These are phyloP conservation scores for Lasioglossum albipes DNA, from an alignment of 1,140 invertebrate species.

Conservation along the genomic window DNA sequence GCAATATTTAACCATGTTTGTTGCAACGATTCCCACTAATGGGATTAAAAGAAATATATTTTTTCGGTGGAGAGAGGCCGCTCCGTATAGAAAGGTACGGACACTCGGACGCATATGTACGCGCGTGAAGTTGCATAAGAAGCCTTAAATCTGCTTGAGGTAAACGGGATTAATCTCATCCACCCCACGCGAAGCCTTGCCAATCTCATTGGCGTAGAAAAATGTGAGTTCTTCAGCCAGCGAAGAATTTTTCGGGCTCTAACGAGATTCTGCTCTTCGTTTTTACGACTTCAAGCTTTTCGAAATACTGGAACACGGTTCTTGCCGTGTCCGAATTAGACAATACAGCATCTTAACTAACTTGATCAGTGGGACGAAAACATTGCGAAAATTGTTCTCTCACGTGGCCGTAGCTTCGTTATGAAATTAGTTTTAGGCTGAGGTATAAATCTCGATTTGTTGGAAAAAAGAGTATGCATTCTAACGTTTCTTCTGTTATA, in stretches of 20 bases:
- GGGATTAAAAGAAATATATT: conserved; percentile 15
- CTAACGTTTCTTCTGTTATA: neutral
- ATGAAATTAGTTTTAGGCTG: no score
- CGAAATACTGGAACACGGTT: neutral
- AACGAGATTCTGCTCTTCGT: conserved; percentile 31
- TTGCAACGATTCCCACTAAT: neutral
- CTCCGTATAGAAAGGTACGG: conserved; percentile 7
- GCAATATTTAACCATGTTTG: neutral
- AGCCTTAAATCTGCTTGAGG: conserved; percentile 77
- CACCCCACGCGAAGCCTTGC: conserved; percentile 74
- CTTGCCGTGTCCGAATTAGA: neutral
- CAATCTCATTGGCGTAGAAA: conserved; percentile 74
- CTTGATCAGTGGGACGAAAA: no score
- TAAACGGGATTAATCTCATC: conserved; percentile 80
- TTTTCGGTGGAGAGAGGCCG: neutral
- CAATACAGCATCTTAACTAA: neutral
- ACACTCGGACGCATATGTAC: conserved; percentile 47
- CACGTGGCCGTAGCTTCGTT: no score
- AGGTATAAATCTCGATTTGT: no score
- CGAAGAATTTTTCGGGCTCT: conserved; percentile 44
- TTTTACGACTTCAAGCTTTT: conserved; percentile 44
- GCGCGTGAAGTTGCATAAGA: conserved; percentile 76
- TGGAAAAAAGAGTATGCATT: no score
- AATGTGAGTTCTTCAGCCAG: conserved; percentile 47
- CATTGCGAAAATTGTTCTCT: no score